Base-by-base conservation (phyloP, 2,888 invertebrate genomes). In the Stenchaetothrips biformis region DNA sequence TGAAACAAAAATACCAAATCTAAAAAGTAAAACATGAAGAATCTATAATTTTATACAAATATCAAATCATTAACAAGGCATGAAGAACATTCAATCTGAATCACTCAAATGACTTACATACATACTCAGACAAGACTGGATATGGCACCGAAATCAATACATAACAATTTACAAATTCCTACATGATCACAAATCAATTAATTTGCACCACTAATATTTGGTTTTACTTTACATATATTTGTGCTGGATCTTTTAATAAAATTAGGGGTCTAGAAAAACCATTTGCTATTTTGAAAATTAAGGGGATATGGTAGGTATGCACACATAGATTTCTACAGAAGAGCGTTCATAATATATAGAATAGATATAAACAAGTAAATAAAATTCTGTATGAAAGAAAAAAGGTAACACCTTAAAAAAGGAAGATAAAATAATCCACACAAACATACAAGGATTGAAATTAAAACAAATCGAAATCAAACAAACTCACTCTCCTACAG, bases 361-460 rank as follows among this genome's bases (percentile, higher is more conserved):
- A 74, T 21, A 25, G 67, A 74, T 74, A 74, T 74, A 74, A 74
- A 74, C 67, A 74, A n/a, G 67, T 74, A 74, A 74, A 74, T 74
- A 74, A 74, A 74, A 74, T 74, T 74, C 21, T 74, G 67, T 74
- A 74, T 25, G 67, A 74, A 74, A 74, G 67, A 74, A 25, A 53
- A 74, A 25, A 11, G 37, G 21, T 25, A 59, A 59, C 25, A 74
- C 67, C 67, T 74, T 74, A 25, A 11, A 25, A 11, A 74, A 67
- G 67, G 67, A 21, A 74, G 67, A 21, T 59, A 59, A 18, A 59
- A 59, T 74, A 74, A 74, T 74, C 25, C 67, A 74, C 67, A 74
- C 67, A 74, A 59, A 59, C 67, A 21, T 74, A 74, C 67, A 25
- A 74, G 11, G 67, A 59, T 18, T 18, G 16, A 13, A 6, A 59